Conservation (phyloP, 2,113 vertebrate genomes). For the Cyprichromis sp. region DNA sequence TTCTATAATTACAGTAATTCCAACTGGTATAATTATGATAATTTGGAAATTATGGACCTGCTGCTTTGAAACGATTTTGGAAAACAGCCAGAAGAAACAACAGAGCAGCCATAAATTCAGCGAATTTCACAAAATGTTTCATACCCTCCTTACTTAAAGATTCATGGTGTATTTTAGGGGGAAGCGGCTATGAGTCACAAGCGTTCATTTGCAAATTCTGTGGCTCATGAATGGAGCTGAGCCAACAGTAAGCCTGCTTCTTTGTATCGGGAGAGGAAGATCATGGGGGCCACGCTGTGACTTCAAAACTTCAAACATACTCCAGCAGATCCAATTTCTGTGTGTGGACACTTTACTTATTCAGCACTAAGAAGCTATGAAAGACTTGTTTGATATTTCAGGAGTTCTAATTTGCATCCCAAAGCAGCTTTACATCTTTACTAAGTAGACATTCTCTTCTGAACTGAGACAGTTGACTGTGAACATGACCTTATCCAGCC, state of each 20-base stretch:
- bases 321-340: conserved; percentile 3
- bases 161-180: neutral
- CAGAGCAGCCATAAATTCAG: neutral
- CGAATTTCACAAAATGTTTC: neutral
- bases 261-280: neutral
- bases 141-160: neutral
- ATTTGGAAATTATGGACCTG: neutral
- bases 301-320: conserved; percentile 23
- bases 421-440: conserved; percentile 25
- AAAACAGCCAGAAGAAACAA: neutral
- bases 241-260: neutral
- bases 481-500: neutral
- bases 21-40: neutral
- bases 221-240: neutral
- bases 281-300: neutral
- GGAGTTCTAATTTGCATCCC: conserved; percentile 12
- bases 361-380: conserved; percentile 7
- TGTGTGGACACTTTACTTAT: neutral
- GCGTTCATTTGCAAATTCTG: neutral
- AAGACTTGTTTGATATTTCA: conserved; percentile 24
- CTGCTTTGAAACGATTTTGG: neutral
- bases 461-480: neutral
- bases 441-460: neutral
- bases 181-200: neutral
- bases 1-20: conserved; percentile 1